Evolutionary conservation across 2,113 vertebrate genomes (phyloP), one percentile per base, ranked within the genome.

Genomic region (Apodemus sylvaticus): DNA sequence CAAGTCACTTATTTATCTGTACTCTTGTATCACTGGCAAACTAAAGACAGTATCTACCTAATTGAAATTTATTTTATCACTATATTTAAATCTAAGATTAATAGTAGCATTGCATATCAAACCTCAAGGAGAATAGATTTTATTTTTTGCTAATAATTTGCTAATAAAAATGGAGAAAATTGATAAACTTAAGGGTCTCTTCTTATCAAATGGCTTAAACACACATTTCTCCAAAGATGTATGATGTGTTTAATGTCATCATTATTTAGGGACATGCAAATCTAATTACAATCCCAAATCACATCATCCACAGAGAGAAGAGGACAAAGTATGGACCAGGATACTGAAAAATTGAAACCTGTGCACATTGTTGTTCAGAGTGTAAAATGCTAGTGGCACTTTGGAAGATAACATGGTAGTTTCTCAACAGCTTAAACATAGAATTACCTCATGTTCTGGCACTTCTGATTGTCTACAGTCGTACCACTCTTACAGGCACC

Each of bases 1-100:
- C 58, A 79, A 90, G 12, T 26, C 53, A 82, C 48, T 42, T 55
- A 81, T 14, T 39, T 68, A 22, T 81, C 39, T 71, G 7, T 82
- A 16, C 22, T 74, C 89, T 74, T n/a, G 9, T 36, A 36, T 45
- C 78, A 68, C 71, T 86, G 29, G 22, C 82, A 78, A 64, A 96
- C 8, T 64, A 42, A 45, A 62, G 24, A 64, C 82, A 85, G 14
- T 19, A 64, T 42, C 24, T 26, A 62, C 3, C 22, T 83, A n/a
- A 42, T 4, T 60, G 24, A 39, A 14, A 66, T 34, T 24, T 86
- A 77, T 62, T 87, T 78, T 88, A 87, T 55, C 66, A 91, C 70
- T 90, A 76, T 58, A 34, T 58, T 95, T 26, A 94, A 9, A 87
- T 93, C 26, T 55, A 45, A 87, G 29, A 62, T 83, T 90, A 82